Conservation (phyloP, 1,140 invertebrate species). For the Theocolax elegans region DNA sequence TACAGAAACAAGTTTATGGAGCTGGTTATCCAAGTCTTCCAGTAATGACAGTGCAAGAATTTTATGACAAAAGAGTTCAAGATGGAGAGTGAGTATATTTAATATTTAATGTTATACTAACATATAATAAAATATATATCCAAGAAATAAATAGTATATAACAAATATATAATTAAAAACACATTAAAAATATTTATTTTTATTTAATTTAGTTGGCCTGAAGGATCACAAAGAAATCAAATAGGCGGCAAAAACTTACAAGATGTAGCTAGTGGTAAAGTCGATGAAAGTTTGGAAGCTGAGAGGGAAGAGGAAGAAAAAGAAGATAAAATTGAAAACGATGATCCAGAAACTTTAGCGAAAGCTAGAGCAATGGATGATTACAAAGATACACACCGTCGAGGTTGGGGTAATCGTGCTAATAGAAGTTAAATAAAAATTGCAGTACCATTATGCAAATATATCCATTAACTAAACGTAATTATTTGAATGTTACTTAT, state of each 20-base stretch:
- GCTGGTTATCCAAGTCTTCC: slow-evolving; percentile 94
- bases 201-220: slow-evolving; percentile 56
- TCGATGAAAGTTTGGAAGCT: slow-evolving; percentile 42
- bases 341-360: slow-evolving; percentile 79
- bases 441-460: too few species aligned
- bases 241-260: slow-evolving; percentile 50
- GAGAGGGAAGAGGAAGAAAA: slow-evolving; percentile 56
- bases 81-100: slow-evolving; percentile 77
- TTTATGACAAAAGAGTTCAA: slow-evolving; percentile 88
- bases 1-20: slow-evolving; percentile 95
- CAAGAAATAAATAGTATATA: not conserved
- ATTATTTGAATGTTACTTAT: too few species aligned
- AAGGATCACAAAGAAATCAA: slow-evolving; percentile 51
- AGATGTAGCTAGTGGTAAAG: slow-evolving; percentile 44
- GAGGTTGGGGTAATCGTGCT: slow-evolving; percentile 89
- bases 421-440: slow-evolving; percentile 78
- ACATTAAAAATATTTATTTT: slow-evolving; percentile 9
- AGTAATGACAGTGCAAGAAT: slow-evolving; percentile 92
- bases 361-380: slow-evolving; percentile 85
- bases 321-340: slow-evolving; percentile 76
- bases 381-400: slow-evolving; percentile 89
- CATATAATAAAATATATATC: not conserved
- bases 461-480: too few species aligned
- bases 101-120: not conserved
- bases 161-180: slow-evolving; percentile 4